Evolutionary conservation across 1,140 invertebrate species (phyloP).

Genomic region (Ceratina calcarata): DNA sequence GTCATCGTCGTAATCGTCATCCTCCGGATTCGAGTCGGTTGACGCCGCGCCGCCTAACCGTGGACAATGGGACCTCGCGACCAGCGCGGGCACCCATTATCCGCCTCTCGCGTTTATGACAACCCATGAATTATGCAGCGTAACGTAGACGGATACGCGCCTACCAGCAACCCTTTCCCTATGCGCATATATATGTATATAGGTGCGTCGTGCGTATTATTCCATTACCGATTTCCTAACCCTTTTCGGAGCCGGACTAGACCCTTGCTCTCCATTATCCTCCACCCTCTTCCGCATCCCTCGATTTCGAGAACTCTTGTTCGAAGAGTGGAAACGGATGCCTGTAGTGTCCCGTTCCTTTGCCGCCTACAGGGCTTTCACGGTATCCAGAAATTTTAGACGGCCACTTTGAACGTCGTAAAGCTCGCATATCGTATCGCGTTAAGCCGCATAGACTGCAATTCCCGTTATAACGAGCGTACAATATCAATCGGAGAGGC

Average conservation of each 20-base stretch:
- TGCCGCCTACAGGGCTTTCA: neutral
- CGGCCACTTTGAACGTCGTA: constrained; percentile 8
- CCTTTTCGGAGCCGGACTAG: constrained; percentile 50
- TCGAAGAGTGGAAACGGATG: neutral
- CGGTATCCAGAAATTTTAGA: constrained; percentile 3
- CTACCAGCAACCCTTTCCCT: constrained; percentile 50
- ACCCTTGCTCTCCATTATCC: neutral
- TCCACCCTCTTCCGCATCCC: constrained; percentile 1
- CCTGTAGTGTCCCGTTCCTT: neutral
- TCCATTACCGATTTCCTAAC: constrained; percentile 65
- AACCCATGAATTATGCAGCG: constrained; percentile 79
- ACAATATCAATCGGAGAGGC: constrained; percentile 29
- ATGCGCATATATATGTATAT: too few species aligned
- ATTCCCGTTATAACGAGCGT: constrained; percentile 37
- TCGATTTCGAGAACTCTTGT: neutral
- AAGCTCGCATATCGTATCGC: neutral
- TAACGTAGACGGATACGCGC: constrained; percentile 77
- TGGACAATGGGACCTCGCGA: constrained; percentile 68
- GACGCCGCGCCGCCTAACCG: constrained; percentile 61
- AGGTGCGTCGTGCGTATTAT: constrained; percentile 56
- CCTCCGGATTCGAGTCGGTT: constrained; percentile 64
- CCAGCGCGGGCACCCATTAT: constrained; percentile 75
- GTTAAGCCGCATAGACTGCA: constrained; percentile 12
- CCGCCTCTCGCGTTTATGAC: constrained; percentile 78
- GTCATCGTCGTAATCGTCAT: constrained; percentile 61